These are phyloP conservation scores for Nautilus pompilius DNA, from an alignment of 1,140 invertebrate genomes.

Conservation along the genomic window DNA sequence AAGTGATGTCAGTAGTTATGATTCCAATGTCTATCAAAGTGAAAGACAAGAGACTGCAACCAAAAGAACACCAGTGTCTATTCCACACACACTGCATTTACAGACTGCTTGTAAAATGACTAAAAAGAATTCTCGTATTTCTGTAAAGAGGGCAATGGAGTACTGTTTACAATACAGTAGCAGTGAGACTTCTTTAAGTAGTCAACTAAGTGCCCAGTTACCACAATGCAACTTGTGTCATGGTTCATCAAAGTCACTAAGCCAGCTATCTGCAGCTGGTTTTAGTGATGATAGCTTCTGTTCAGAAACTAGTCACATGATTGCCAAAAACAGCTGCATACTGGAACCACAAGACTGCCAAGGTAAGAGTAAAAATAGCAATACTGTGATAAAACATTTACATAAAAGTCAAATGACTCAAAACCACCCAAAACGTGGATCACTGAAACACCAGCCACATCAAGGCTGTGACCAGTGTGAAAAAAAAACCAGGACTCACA, in stretches of 20 bases:
- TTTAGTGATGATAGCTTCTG: background rate
- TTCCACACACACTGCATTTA: too few species aligned
- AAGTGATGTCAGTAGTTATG: slow-evolving; percentile 43
- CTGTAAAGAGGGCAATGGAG: background rate
- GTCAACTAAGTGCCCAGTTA: background rate
- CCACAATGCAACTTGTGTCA: background rate
- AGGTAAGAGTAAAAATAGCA: background rate
- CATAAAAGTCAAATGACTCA: background rate
- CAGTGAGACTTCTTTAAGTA: background rate
- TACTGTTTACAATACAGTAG: background rate
- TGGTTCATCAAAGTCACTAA: background rate
- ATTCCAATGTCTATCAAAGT: slow-evolving; percentile 37
- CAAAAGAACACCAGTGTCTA: too few species aligned
- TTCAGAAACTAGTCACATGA: slow-evolving; percentile 11
- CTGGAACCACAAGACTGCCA: background rate
- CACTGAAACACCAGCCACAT: background rate
- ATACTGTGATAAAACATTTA: slow-evolving; percentile 2
- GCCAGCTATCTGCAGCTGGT: background rate
- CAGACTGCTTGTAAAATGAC: too few species aligned
- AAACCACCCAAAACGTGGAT: background rate
- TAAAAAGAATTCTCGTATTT: too few species aligned
- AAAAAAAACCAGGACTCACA: background rate
- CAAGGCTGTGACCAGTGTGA: background rate
- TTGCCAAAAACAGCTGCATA: background rate
- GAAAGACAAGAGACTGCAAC: slow-evolving; percentile 8